phyloP scores from a whole-genome alignment of 92 coral and sea anemone genomes.

The Heteractis magnifica region DNA sequence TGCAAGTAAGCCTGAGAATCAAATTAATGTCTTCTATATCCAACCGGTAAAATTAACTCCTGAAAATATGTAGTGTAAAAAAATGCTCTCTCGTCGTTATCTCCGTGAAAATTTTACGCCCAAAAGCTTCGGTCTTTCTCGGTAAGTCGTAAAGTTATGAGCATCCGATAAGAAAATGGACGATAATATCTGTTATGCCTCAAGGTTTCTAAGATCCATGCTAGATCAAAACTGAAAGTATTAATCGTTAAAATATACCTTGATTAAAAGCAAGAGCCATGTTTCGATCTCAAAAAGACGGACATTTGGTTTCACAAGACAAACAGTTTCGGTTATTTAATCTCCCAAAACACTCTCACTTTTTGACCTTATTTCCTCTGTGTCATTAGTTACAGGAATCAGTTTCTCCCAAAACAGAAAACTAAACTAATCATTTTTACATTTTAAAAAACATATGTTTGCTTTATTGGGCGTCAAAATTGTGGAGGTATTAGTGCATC shows the following conservation, averaged over 20 bases:
- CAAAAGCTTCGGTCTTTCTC: conserved; percentile 6
- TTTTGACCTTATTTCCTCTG: background rate
- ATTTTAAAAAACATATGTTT: conserved; percentile 4
- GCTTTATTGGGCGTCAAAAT: background rate
- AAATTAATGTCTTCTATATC: background rate
- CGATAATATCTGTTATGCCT: background rate
- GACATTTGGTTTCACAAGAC: background rate
- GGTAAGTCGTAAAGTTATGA: conserved; percentile 4
- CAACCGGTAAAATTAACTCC: background rate
- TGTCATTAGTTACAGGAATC: background rate
- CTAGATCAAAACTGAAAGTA: background rate
- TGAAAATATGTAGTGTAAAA: conserved; percentile 12
- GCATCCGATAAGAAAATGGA: background rate
- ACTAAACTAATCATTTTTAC: background rate
- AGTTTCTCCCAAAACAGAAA: background rate
- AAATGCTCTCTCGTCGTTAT: conserved; percentile 23
- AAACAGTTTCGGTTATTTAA: background rate
- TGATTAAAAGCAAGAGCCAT: background rate
- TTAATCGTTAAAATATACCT: background rate
- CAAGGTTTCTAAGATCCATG: background rate
- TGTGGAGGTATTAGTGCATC: background rate
- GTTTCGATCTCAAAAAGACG: background rate
- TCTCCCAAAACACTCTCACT: background rate
- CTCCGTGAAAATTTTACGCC: conserved; percentile 5
- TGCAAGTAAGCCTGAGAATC: background rate